Percentiles rank a stretch among this genome's conserved stretches.
These are phyloP conservation scores for Drosophila flavopinicola DNA, from an alignment of 2,888 invertebrate species.

Conservation along the genomic window DNA sequence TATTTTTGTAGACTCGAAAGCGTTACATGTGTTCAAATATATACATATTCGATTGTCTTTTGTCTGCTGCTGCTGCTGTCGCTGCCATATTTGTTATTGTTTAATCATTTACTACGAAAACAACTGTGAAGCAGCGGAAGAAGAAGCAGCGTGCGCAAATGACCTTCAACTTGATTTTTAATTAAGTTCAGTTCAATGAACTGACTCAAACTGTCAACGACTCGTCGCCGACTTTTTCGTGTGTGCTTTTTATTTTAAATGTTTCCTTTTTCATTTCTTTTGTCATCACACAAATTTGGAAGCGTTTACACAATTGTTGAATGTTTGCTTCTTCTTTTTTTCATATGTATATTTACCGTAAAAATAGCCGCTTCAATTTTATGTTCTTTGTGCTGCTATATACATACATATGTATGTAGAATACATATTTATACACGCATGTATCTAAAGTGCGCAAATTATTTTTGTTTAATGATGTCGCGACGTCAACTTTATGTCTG, in stretches of 20 bases:
- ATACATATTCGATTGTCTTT: slow-evolving; percentile 23
- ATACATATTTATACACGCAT: no score
- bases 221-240: slow-evolving; percentile 39
- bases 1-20: slow-evolving; percentile 9
- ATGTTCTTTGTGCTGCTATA: slow-evolving; percentile 24
- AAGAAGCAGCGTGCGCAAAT: slow-evolving; percentile 30
- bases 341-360: slow-evolving; percentile 28
- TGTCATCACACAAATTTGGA: slow-evolving; percentile 10
- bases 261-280: slow-evolving; percentile 41
- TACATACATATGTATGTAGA: not conserved
- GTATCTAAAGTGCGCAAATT: not conserved
- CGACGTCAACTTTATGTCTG: slow-evolving; percentile 12
- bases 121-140: slow-evolving; percentile 36
- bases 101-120: slow-evolving; percentile 37
- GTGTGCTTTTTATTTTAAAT: slow-evolving; percentile 41
- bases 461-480: slow-evolving; percentile 15
- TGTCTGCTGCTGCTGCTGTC: slow-evolving; percentile 19
- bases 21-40: slow-evolving; percentile 41
- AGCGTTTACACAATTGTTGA: slow-evolving; percentile 33
- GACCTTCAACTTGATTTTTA: slow-evolving; percentile 81
- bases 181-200: slow-evolving; percentile 80
- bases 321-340: slow-evolving; percentile 8
- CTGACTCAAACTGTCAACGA: slow-evolving; percentile 75
- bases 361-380: slow-evolving; percentile 25
- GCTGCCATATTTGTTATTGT: slow-evolving; percentile 33